Conservation (phyloP, 2,113 vertebrate genomes). For the Oxygymnocypris stewartii region DNA sequence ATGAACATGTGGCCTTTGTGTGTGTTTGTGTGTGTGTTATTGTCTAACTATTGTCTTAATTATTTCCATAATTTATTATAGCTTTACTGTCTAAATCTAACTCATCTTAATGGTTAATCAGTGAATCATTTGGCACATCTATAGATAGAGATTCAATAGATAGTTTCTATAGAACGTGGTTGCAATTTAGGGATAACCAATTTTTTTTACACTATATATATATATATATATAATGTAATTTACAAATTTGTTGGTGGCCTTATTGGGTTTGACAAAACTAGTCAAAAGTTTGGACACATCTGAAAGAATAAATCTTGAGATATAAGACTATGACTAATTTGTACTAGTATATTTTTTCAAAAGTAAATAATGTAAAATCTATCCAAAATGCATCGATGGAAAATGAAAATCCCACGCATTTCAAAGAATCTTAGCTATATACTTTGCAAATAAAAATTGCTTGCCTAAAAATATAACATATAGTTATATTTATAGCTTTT, state of each 20-base stretch:
- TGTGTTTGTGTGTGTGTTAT: neutral
- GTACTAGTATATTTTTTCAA: neutral
- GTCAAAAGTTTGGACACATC: neutral
- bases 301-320: neutral
- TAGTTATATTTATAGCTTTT: neutral
- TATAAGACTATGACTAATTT: neutral
- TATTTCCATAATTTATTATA: too few relatives aligned
- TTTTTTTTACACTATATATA: too few relatives aligned
- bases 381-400: neutral
- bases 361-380: neutral
- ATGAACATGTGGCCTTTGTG: conserved; percentile 4
- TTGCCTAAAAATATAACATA: neutral
- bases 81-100: too few relatives aligned
- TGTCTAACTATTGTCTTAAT: too few relatives aligned
- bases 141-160: too few relatives aligned
- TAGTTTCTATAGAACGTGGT: too few relatives aligned
- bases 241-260: too few relatives aligned
- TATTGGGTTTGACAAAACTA: too few relatives aligned
- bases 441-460: neutral
- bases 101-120: too few relatives aligned
- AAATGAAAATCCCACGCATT: neutral
- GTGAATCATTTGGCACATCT: too few relatives aligned
- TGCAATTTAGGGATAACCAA: too few relatives aligned
- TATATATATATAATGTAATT: too few relatives aligned
- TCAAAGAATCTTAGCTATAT: neutral